Percentiles rank a stretch among this genome's conserved stretches.
phyloP scores from a whole-genome alignment of 1,140 invertebrate genomes.

The Propsilocerus akamusi region DNA sequence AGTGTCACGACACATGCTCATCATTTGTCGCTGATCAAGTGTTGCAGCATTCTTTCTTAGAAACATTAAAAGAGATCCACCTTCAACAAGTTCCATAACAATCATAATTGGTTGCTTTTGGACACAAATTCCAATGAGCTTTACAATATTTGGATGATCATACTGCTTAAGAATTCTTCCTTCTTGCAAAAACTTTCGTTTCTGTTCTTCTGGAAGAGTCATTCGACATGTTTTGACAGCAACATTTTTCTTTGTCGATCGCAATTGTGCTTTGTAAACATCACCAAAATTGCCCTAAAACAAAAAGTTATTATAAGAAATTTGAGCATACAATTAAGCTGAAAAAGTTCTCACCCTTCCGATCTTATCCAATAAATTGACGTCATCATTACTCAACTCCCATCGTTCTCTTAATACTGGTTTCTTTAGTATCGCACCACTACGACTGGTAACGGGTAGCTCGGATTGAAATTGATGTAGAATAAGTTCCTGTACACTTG shows the following conservation, averaged over 20 bases:
- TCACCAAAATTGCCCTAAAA: slow-evolving; percentile 91
- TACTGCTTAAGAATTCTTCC: slow-evolving; percentile 92
- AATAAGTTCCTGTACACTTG: slow-evolving; percentile 81
- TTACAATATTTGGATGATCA: slow-evolving; percentile 90
- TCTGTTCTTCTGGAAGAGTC: slow-evolving; percentile 86
- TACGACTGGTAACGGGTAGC: slow-evolving; percentile 74
- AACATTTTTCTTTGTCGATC: slow-evolving; percentile 64
- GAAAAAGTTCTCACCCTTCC: slow-evolving; percentile 52
- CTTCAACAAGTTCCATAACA: slow-evolving; percentile 94
- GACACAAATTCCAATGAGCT: slow-evolving; percentile 93
- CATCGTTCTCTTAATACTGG: slow-evolving; percentile 83
- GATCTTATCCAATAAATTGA: slow-evolving; percentile 82
- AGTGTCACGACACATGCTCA: slow-evolving; percentile 85
- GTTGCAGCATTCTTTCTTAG: slow-evolving; percentile 54
- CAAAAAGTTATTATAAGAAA: slow-evolving; percentile 1
- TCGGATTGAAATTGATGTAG: slow-evolving; percentile 68
- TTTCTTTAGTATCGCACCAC: slow-evolving; percentile 70
- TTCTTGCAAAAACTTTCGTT: slow-evolving; percentile 90
- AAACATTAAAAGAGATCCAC: slow-evolving; percentile 76
- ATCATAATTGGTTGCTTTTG: slow-evolving; percentile 98
- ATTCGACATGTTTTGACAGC: slow-evolving; percentile 93
- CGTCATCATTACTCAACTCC: slow-evolving; percentile 94
- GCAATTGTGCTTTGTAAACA: slow-evolving; percentile 80
- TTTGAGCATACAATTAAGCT: neutral
- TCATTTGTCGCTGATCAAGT: slow-evolving; percentile 50